Conservation (phyloP, 2,797 vertebrate species). For the Pseudomugil gertrudae region DNA sequence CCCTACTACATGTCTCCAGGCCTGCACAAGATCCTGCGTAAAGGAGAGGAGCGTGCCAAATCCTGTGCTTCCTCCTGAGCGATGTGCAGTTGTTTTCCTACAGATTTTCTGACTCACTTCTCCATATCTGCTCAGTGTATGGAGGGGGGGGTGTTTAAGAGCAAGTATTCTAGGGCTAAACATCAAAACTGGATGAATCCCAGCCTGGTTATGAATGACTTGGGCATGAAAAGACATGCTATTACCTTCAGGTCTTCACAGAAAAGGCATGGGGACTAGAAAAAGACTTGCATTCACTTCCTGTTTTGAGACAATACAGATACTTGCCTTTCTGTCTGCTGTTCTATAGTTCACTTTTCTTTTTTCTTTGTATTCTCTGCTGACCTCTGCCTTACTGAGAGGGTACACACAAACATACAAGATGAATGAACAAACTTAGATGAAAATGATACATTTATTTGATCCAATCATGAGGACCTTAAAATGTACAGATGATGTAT, state of each 20-base stretch:
- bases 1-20: conserved; percentile 95
- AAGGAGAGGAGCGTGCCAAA: conserved; percentile 84
- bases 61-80: conserved; percentile 71
- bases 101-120: conserved; percentile 53
- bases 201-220: conserved; percentile 39
- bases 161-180: conserved; percentile 70
- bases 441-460: conserved; percentile 37
- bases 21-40: conserved; percentile 91
- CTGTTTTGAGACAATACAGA: conserved; percentile 69
- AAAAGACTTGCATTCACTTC: conserved; percentile 58
- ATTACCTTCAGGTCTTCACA: conserved; percentile 45
- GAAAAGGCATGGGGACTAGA: conserved; percentile 53
- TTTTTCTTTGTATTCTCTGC: conserved; percentile 64
- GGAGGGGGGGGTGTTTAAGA: conserved; percentile 43
- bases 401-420: conserved; percentile 54
- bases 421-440: conserved; percentile 56
- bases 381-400: conserved; percentile 78
- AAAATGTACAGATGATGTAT: conserved; percentile 70
- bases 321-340: conserved; percentile 69
- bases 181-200: conserved; percentile 55
- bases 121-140: conserved; percentile 56
- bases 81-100: conserved; percentile 13
- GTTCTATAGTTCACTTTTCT: conserved; percentile 36
- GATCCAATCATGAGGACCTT: conserved; percentile 57
- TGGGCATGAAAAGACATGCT: conserved; percentile 54